Percentiles rank a stretch among this genome's conserved stretches.
Conservation (phyloP, 2,888 invertebrate species). For the Crepidodera aurea region DNA sequence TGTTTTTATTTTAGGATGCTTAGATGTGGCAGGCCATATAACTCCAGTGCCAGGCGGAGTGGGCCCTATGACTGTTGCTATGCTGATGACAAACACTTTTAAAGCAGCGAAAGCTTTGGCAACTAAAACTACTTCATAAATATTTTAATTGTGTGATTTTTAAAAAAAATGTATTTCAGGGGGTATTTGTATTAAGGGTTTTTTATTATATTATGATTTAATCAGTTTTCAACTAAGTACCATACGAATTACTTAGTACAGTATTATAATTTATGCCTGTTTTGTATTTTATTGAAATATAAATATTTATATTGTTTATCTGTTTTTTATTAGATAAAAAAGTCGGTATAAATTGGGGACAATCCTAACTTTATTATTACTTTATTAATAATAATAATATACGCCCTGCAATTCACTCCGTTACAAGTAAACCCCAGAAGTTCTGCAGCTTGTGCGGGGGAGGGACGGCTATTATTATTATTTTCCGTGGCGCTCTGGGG, state of each 20-base stretch:
- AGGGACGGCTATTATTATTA: no score
- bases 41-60: slow-evolving; percentile 94
- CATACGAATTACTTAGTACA: slow-evolving; percentile 1
- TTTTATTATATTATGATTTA: neutral
- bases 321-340: neutral
- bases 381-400: no score
- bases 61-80: slow-evolving; percentile 93
- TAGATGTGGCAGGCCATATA: slow-evolving; percentile 81
- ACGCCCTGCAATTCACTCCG: no score
- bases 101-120: slow-evolving; percentile 67
- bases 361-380: no score
- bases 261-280: slow-evolving; percentile 19
- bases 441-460: no score
- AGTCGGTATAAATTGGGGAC: no score
- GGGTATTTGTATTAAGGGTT: neutral
- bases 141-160: neutral
- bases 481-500: no score
- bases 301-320: neutral
- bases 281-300: neutral
- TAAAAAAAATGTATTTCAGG: neutral
- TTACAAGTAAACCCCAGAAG: no score
- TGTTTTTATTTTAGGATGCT: slow-evolving; percentile 66
- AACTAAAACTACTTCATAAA: neutral
- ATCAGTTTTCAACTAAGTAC: neutral
- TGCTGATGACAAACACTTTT: slow-evolving; percentile 91